A percentile compares a stretch with the other conserved stretches of the same genome.
Evolutionary conservation across 2,113 vertebrate species (phyloP).

Genomic region (Eublepharis macularius): DNA sequence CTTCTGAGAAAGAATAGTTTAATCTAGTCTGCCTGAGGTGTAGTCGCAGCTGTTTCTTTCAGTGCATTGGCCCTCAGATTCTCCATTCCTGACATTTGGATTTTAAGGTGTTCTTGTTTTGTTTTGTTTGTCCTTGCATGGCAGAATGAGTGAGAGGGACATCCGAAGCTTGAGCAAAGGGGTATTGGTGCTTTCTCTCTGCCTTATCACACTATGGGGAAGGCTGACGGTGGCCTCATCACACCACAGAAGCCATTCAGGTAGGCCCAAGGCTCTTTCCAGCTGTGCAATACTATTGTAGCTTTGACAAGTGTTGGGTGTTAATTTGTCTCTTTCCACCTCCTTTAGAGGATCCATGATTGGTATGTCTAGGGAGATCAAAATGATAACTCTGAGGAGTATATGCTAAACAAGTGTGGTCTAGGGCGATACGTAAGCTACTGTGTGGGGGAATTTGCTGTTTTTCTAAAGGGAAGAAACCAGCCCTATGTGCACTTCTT

Average conservation of each 20-base stretch:
- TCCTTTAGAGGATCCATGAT: not conserved
- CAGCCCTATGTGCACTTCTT: not conserved
- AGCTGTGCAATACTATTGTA: not conserved
- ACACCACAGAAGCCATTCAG: conserved; percentile 87
- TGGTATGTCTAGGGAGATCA: not conserved
- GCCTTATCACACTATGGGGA: conserved; percentile 87
- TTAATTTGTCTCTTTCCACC: not conserved
- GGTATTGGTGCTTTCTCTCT: conserved; percentile 85
- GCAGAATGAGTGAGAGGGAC: conserved; percentile 87
- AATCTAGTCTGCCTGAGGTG: not conserved
- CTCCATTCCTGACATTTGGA: not conserved
- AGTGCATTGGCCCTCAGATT: not conserved
- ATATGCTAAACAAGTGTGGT: not conserved
- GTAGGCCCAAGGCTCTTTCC: conserved; percentile 64
- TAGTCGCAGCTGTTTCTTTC: not conserved
- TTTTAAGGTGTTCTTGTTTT: not conserved
- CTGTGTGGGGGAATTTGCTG: no score
- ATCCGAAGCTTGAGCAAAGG: conserved; percentile 83
- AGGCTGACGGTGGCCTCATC: conserved; percentile 82
- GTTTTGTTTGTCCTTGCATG: conserved; percentile 19
- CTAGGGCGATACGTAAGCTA: not conserved
- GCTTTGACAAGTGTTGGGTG: not conserved
- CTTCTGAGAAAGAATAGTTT: not conserved
- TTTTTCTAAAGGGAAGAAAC: no score
- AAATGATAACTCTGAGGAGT: not conserved